Percentiles rank a stretch among this genome's conserved stretches.
Evolutionary conservation across 2,797 vertebrate species (phyloP).

Genomic region (Sebastolobus altivelis): DNA sequence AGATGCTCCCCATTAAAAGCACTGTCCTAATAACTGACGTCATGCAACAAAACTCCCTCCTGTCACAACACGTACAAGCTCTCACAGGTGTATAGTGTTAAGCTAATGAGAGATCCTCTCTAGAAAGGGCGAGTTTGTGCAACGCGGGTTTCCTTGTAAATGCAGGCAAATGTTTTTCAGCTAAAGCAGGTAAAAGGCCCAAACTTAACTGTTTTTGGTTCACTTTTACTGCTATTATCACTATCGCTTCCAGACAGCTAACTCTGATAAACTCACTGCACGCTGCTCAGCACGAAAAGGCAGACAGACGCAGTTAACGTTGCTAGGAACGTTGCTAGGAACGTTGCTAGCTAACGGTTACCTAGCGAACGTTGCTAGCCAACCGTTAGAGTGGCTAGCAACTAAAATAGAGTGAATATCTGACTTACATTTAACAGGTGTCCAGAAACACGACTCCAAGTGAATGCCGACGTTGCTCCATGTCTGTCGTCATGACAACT

Average conservation of each 20-base stretch:
- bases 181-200: background rate
- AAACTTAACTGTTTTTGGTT: background rate
- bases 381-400: too few species aligned
- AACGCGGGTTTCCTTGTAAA: background rate
- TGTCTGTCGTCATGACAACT: background rate
- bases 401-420: background rate
- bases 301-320: too few species aligned
- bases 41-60: background rate
- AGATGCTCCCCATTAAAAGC: background rate
- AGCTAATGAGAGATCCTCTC: too few species aligned
- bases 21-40: background rate
- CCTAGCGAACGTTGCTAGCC: too few species aligned
- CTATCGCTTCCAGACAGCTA: background rate
- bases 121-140: too few species aligned
- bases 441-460: too few species aligned
- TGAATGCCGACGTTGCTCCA: background rate
- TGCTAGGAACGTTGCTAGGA: too few species aligned
- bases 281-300: background rate
- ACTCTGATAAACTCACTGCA: too few species aligned
- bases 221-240: background rate
- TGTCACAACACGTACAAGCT: background rate
- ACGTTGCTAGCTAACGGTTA: too few species aligned
- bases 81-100: background rate
- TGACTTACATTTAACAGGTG: background rate
- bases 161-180: background rate